Conservation (phyloP, 1,140 invertebrate genomes). For the Drosophila sucinea region DNA sequence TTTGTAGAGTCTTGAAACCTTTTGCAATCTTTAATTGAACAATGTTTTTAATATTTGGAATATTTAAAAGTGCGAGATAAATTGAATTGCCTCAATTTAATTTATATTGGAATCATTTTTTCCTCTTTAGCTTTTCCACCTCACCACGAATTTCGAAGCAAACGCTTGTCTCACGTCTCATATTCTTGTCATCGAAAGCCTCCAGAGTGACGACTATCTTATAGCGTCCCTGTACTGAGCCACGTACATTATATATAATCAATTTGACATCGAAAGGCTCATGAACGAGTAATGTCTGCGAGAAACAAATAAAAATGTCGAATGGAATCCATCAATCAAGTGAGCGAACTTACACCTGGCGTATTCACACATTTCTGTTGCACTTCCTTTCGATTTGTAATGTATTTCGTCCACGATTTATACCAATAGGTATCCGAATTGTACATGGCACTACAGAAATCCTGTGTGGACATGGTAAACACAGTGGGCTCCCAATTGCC, state of each 20-base stretch:
- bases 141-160: slow-evolving; percentile 64
- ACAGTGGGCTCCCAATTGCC: slow-evolving; percentile 63
- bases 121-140: slow-evolving; percentile 32
- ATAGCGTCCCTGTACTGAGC: slow-evolving; percentile 49
- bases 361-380: slow-evolving; percentile 28
- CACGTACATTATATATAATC: slow-evolving; percentile 26
- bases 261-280: slow-evolving; percentile 52
- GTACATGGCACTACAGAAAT: slow-evolving; percentile 60
- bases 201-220: slow-evolving; percentile 52
- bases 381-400: slow-evolving; percentile 23
- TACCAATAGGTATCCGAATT: slow-evolving; percentile 61
- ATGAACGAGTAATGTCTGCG: slow-evolving; percentile 43
- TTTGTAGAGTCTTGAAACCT: neutral
- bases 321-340: neutral
- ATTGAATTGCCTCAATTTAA: neutral
- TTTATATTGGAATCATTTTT: neutral
- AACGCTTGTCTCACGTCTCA: slow-evolving; percentile 23
- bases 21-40: neutral
- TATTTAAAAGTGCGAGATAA: neutral
- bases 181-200: slow-evolving; percentile 48
- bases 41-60: neutral
- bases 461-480: slow-evolving; percentile 25
- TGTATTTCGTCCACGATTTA: slow-evolving; percentile 36
- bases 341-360: slow-evolving; percentile 43
- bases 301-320: neutral